Evolutionary conservation across 1,140 invertebrate species (phyloP).

Genomic region (Pectinophora gossypiella): DNA sequence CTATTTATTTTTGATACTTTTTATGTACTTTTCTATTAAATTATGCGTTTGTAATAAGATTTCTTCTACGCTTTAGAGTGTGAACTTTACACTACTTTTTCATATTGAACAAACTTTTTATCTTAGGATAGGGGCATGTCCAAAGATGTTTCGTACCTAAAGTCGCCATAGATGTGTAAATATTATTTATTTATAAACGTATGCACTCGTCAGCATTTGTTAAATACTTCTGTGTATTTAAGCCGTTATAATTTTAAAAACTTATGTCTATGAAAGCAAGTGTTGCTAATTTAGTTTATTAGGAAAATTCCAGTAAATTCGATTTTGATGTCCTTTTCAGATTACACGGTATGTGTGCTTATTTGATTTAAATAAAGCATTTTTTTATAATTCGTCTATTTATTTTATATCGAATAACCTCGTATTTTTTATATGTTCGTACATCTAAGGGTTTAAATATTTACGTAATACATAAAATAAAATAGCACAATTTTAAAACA

Average conservation of each 20-base stretch:
- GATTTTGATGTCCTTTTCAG: slow-evolving; percentile 21
- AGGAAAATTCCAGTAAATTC: slow-evolving; percentile 18
- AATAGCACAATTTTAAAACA: slow-evolving; percentile 70
- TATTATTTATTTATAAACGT: slow-evolving; percentile 42
- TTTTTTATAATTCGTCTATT: slow-evolving; percentile 16
- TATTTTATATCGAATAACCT: slow-evolving; percentile 5
- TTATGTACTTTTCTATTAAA: neutral
- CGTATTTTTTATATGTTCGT: neutral
- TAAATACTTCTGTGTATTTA: too few species aligned
- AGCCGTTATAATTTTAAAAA: too few species aligned
- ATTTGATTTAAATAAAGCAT: slow-evolving; percentile 37
- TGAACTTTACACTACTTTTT: neutral
- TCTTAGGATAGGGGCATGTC: slow-evolving; percentile 25
- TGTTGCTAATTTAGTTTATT: too few species aligned
- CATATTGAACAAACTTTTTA: neutral
- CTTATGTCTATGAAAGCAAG: too few species aligned
- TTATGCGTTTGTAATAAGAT: neutral
- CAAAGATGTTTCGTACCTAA: slow-evolving; percentile 46
- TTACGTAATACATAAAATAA: slow-evolving; percentile 27
- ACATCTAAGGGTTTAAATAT: too few species aligned
- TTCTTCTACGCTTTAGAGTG: too few species aligned
- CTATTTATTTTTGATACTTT: neutral
- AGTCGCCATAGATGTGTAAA: slow-evolving; percentile 46
- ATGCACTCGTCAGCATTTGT: too few species aligned
- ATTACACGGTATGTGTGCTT: slow-evolving; percentile 23